Percentiles rank a stretch among this genome's conserved stretches.
Evolutionary conservation across 2,797 vertebrate species (phyloP).

Genomic region (Pseudotriccus pelzelni): DNA sequence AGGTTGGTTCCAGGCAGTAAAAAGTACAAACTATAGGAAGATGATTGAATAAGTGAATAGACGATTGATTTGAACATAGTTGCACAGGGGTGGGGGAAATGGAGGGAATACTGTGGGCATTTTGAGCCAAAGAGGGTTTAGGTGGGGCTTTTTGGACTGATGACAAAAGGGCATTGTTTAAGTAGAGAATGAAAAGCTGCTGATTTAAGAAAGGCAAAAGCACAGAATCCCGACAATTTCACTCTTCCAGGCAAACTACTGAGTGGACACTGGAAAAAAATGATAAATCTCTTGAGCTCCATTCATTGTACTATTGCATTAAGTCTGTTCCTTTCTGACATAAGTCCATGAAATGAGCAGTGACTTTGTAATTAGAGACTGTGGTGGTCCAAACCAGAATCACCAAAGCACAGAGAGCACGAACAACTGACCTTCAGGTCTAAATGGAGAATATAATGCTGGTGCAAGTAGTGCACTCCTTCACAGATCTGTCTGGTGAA

Average conservation of each 20-base stretch:
- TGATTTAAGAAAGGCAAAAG: background rate
- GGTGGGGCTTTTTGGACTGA: rapidly evolving
- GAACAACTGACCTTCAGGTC: conserved; percentile 84
- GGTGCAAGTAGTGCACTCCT: conserved; percentile 86
- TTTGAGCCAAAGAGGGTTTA: background rate
- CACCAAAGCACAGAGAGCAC: background rate
- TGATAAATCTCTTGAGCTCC: background rate
- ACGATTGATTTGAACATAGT: background rate
- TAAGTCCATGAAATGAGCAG: background rate
- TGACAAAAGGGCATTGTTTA: background rate
- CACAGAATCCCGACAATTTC: background rate
- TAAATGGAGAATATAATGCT: conserved; percentile 89
- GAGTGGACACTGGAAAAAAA: background rate
- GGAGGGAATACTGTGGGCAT: background rate
- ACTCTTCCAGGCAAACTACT: background rate
- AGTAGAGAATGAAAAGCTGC: background rate
- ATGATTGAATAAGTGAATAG: background rate
- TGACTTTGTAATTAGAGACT: background rate
- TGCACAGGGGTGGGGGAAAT: too few species aligned
- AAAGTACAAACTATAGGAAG: background rate
- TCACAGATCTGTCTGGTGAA: conserved; percentile 89
- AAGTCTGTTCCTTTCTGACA: background rate
- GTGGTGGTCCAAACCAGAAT: background rate
- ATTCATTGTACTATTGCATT: background rate
- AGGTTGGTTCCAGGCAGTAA: background rate